A percentile compares a stretch with the other conserved stretches of the same genome.
These are phyloP conservation scores for Allygus modestus DNA, from an alignment of 2,888 invertebrate species.

Conservation along the genomic window DNA sequence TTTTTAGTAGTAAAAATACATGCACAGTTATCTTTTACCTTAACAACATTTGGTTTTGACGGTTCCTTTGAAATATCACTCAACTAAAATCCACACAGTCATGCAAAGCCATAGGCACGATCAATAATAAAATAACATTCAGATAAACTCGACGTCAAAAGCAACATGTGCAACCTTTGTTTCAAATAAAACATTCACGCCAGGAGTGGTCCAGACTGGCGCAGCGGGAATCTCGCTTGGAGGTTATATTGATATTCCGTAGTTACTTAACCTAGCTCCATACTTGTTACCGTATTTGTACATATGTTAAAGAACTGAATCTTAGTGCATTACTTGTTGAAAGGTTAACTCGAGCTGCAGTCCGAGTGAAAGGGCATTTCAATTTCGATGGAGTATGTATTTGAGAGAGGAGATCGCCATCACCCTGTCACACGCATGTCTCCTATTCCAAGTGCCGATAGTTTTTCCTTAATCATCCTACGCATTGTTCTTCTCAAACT, in stretches of 20 bases:
- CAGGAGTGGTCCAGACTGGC: too few relatives aligned
- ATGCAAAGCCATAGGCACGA: neutral
- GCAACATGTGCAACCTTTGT: constrained; percentile 26
- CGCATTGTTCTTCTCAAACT: too few relatives aligned
- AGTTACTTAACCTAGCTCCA: neutral
- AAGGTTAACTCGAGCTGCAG: too few relatives aligned
- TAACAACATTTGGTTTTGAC: neutral
- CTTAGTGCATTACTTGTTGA: too few relatives aligned
- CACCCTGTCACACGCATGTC: neutral
- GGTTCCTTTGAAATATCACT: neutral
- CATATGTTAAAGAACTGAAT: too few relatives aligned
- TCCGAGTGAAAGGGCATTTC: too few relatives aligned
- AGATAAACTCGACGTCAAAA: constrained; percentile 23
- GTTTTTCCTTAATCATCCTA: neutral
- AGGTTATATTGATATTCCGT: constrained; percentile 21
- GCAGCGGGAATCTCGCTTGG: neutral
- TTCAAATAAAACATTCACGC: neutral
- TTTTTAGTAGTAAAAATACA: neutral
- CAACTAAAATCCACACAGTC: neutral
- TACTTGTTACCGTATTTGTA: too few relatives aligned
- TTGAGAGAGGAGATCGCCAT: neutral
- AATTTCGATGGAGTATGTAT: too few relatives aligned
- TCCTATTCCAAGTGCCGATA: neutral
- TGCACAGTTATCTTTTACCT: neutral
- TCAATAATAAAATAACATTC: constrained; percentile 11